Percentiles rank a stretch among this genome's conserved stretches.
Conservation (phyloP, 2,797 vertebrate genomes). For the Dromococcyx pavoninus region DNA sequence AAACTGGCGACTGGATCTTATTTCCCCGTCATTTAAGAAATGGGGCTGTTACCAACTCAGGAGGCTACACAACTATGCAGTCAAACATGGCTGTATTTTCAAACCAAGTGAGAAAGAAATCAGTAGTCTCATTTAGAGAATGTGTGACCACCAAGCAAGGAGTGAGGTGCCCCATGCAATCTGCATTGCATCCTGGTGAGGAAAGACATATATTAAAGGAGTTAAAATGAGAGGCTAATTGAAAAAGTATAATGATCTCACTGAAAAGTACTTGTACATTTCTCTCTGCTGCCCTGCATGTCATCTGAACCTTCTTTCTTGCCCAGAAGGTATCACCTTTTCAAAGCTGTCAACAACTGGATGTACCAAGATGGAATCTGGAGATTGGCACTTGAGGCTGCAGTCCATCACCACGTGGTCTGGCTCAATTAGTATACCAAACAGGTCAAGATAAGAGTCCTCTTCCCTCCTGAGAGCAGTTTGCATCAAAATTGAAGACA, state of each 20-base stretch:
- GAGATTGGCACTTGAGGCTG: not conserved
- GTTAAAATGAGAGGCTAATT: not conserved
- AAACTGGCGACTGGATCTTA: conserved; percentile 26
- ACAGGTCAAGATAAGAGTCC: not conserved
- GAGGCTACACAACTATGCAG: conserved; percentile 23
- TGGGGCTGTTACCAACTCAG: conserved; percentile 18
- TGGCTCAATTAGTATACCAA: not conserved
- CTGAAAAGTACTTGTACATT: not conserved
- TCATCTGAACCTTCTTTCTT: not conserved
- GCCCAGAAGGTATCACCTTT: not conserved
- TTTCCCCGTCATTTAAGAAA: conserved; percentile 28
- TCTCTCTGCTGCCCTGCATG: not conserved
- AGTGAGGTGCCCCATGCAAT: not conserved
- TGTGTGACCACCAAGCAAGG: not conserved
- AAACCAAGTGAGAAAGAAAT: conserved; percentile 6
- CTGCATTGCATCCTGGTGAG: not conserved
- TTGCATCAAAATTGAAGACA: not conserved
- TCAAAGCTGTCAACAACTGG: not conserved
- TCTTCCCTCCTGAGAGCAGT: not conserved
- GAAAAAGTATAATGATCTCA: conserved; percentile 3
- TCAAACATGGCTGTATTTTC: conserved; percentile 1
- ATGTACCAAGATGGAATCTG: not conserved
- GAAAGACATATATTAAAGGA: not conserved
- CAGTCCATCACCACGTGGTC: not conserved
- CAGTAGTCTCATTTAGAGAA: conserved; percentile 9